Percentiles rank a stretch among this genome's conserved stretches.
These are phyloP conservation scores for Catalaphyllia jardinei DNA, from an alignment of 64 coral and sea anemone genomes.

Conservation along the genomic window DNA sequence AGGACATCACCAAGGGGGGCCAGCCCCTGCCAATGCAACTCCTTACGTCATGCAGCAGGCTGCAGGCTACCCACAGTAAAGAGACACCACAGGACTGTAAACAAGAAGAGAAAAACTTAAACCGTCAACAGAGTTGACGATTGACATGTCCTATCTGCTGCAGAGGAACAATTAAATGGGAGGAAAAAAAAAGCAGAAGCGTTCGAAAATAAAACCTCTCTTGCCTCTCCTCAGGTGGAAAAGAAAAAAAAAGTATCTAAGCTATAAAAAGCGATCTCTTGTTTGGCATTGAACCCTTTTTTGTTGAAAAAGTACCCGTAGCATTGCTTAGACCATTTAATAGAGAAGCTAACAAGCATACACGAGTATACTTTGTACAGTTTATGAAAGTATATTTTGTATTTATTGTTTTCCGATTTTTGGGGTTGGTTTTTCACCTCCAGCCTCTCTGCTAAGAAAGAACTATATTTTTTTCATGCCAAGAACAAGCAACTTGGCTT, in stretches of 20 bases:
- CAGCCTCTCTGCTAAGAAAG: constrained; percentile 6
- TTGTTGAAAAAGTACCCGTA: constrained; percentile 64
- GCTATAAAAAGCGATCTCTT: neutral
- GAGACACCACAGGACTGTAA: neutral
- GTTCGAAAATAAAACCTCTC: neutral
- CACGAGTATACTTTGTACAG: constrained; percentile 55
- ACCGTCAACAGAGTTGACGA: constrained; percentile 6
- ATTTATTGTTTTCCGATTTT: constrained; percentile 41
- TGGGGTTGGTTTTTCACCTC: neutral
- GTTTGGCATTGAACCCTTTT: constrained; percentile 56
- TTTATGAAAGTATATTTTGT: constrained; percentile 57
- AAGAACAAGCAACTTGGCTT: neutral
- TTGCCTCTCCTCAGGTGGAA: neutral
- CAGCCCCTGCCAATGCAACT: constrained; percentile 46
- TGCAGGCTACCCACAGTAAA: constrained; percentile 92
- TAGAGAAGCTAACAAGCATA: constrained; percentile 6
- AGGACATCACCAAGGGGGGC: constrained; percentile 73
- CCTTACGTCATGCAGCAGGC: constrained; percentile 96
- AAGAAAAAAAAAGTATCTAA: constrained; percentile 4
- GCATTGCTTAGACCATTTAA: constrained; percentile 17
- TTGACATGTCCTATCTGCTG: neutral
- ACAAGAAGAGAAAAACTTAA: constrained; percentile 4
- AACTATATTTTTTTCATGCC: constrained; percentile 58
- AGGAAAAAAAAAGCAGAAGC: constrained; percentile 1
- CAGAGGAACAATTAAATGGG: constrained; percentile 7